phyloP scores from a whole-genome alignment of 2,113 vertebrate species.

The Antigone vipio region DNA sequence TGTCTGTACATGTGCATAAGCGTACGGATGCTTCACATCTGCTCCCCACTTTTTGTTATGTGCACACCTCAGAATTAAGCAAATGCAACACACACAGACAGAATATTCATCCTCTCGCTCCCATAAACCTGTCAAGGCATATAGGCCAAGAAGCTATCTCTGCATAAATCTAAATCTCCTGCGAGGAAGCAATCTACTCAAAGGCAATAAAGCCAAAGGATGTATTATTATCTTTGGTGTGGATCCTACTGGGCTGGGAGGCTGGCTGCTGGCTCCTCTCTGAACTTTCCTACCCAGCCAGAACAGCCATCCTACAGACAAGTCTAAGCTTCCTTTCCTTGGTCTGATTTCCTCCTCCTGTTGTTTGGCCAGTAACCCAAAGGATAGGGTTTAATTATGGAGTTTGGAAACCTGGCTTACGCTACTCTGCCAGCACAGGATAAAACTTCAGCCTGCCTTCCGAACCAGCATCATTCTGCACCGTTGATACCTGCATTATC shows the following conservation, averaged over 20 bases:
- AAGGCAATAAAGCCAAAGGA: conserved; percentile 61
- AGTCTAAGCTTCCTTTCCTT: conserved; percentile 46
- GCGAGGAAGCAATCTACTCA: conserved; percentile 60
- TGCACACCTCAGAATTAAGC: conserved; percentile 53
- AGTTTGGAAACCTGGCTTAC: conserved; percentile 27
- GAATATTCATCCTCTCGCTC: conserved; percentile 51
- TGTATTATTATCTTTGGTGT: conserved; percentile 66
- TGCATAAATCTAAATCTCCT: conserved; percentile 60
- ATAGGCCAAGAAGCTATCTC: conserved; percentile 57
- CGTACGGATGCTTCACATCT: not conserved
- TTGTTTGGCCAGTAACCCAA: conserved; percentile 46
- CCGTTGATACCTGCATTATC: not conserved
- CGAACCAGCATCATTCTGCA: not conserved
- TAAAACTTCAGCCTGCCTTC: conserved; percentile 16
- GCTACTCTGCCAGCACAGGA: not conserved
- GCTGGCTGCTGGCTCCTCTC: conserved; percentile 54
- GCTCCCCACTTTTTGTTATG: conserved; percentile 21
- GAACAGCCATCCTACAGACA: conserved; percentile 52
- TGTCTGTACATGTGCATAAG: not conserved
- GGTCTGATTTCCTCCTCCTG: conserved; percentile 40
- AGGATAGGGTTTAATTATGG: conserved; percentile 45
- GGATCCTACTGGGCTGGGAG: conserved; percentile 57
- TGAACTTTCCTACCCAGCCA: conserved; percentile 56
- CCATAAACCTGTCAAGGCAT: conserved; percentile 59
- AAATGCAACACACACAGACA: conserved; percentile 1